These are phyloP conservation scores for Sceloporus undulatus DNA, from an alignment of 2,113 vertebrate genomes.

Conservation along the genomic window DNA sequence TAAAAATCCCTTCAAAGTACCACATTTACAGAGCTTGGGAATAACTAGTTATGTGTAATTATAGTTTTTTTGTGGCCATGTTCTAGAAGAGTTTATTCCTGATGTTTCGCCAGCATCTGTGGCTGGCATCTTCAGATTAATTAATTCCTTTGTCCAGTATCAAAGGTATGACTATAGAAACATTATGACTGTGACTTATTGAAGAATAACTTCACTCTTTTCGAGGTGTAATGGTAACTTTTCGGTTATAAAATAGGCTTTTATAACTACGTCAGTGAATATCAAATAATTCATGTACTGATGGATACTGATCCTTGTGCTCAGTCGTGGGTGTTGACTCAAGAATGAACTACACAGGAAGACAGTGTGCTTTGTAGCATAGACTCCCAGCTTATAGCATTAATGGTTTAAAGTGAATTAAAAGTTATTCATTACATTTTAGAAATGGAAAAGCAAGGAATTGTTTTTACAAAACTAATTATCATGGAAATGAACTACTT, in stretches of 20 bases:
- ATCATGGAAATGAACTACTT: no score
- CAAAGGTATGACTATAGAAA: no score
- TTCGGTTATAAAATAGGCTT: background rate
- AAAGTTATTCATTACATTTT: background rate
- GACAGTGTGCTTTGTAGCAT: background rate
- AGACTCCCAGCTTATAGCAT: background rate
- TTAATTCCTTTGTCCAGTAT: no score
- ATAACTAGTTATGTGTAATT: no score
- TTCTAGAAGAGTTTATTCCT: no score
- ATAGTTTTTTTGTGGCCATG: no score
- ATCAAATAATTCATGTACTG: background rate
- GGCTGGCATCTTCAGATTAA: no score
- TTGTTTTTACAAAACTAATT: background rate
- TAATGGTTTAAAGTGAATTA: background rate
- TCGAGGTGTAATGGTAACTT: background rate
- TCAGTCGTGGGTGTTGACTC: background rate
- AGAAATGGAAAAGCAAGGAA: background rate
- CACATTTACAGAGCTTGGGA: background rate
- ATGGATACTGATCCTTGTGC: background rate
- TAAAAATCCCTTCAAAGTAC: background rate
- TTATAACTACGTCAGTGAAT: background rate
- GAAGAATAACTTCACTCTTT: no score
- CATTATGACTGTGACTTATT: no score
- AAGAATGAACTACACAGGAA: background rate
- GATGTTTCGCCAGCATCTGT: no score